Evolutionary conservation across 2,888 invertebrate genomes (phyloP).

Genomic region (Dryadula phaetusa): DNA sequence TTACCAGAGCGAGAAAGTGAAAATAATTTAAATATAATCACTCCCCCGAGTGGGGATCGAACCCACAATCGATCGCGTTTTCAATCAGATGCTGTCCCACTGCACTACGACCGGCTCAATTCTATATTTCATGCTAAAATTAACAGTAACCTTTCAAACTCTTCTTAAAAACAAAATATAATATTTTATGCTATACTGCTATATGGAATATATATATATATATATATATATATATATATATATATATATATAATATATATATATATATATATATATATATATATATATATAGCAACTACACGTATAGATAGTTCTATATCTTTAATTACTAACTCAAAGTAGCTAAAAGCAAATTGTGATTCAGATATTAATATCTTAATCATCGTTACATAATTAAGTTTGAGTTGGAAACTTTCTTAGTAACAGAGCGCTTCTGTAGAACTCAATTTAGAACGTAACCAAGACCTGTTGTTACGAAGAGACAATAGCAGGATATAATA

Average conservation of each 20-base stretch:
- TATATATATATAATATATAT: background rate
- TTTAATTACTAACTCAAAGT: conserved; percentile 9
- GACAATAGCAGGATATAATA: conserved; percentile 25
- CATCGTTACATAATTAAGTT: conserved; percentile 26
- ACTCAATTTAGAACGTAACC: conserved; percentile 18
- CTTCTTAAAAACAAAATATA: too few relatives aligned
- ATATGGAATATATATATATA: too few relatives aligned
- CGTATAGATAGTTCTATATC: background rate
- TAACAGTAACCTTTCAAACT: too few relatives aligned
- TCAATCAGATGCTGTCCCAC: too few relatives aligned
- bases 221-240: background rate
- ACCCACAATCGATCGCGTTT: too few relatives aligned
- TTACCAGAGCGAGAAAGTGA: too few relatives aligned
- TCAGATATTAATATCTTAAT: conserved; percentile 27
- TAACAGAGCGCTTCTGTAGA: conserved; percentile 12
- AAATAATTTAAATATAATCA: too few relatives aligned
- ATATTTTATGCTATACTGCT: too few relatives aligned
- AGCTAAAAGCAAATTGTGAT: conserved; percentile 17
- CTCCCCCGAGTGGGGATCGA: too few relatives aligned
- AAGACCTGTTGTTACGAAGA: conserved; percentile 13
- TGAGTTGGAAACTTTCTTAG: conserved; percentile 18
- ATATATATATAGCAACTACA: background rate
- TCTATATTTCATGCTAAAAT: too few relatives aligned
- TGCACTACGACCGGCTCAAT: too few relatives aligned
- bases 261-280: background rate